A percentile compares a stretch with the other conserved stretches of the same genome.
Conservation (phyloP, 2,113 vertebrate genomes). For the Asarcornis scutulata region DNA sequence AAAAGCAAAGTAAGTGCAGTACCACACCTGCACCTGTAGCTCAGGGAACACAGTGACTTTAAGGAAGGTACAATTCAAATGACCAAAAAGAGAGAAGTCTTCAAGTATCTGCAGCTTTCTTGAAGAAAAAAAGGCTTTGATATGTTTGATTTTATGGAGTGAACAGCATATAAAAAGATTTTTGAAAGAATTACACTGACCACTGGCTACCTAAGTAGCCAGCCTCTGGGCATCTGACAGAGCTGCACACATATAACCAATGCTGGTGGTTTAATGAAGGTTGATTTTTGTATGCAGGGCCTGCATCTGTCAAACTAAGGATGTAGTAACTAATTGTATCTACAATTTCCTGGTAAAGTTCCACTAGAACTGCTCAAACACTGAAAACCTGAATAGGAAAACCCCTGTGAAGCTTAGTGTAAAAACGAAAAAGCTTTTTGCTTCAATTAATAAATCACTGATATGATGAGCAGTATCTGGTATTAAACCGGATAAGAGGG, state of each 20-base stretch:
- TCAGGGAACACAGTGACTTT: neutral
- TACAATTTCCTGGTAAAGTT: neutral
- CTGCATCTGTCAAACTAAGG: neutral
- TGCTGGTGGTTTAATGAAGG: neutral
- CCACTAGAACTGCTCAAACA: neutral
- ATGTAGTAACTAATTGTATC: neutral
- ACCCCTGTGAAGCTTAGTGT: fast-evolving
- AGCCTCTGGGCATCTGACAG: neutral
- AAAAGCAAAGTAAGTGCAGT: neutral
- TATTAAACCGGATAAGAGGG: neutral
- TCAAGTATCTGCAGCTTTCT: neutral
- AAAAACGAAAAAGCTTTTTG: neutral
- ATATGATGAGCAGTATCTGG: neutral
- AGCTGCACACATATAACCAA: neutral
- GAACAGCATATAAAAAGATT: neutral
- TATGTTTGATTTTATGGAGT: neutral
- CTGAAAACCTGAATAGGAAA: neutral
- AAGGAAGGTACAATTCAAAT: neutral
- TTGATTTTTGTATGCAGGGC: neutral
- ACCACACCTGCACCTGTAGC: neutral
- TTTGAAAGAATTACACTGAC: neutral
- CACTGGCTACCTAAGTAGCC: neutral
- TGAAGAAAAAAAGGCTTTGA: neutral
- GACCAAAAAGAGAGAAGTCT: neutral
- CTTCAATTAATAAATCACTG: neutral